These are phyloP conservation scores for Trichomycterus rosablanca DNA, from an alignment of 2,113 vertebrate species.

Conservation along the genomic window DNA sequence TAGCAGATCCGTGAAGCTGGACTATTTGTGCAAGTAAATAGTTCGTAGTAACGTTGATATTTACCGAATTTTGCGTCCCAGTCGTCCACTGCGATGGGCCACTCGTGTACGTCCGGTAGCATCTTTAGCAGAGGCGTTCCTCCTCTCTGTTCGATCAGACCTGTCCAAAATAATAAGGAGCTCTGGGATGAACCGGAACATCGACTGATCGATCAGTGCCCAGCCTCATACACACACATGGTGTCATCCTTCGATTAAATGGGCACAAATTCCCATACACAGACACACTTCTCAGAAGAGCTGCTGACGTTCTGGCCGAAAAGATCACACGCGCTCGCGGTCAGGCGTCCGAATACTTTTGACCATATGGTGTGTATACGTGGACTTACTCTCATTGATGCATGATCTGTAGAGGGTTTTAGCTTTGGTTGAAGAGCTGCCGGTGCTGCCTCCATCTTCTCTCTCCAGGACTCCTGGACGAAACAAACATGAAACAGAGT, in stretches of 20 bases:
- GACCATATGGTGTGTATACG: too few relatives aligned
- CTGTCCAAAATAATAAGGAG: slow-evolving; percentile 56
- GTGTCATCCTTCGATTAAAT: too few relatives aligned
- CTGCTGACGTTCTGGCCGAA: too few relatives aligned
- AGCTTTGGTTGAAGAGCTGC: slow-evolving; percentile 80
- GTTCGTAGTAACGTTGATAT: background rate
- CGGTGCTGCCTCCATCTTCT: slow-evolving; percentile 55
- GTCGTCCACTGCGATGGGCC: slow-evolving; percentile 80
- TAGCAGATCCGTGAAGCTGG: background rate
- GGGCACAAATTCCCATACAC: too few relatives aligned
- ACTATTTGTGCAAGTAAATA: background rate
- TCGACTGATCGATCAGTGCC: too few relatives aligned
- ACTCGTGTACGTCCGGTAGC: slow-evolving; percentile 76
- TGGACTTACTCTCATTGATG: slow-evolving; percentile 87
- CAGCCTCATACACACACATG: too few relatives aligned
- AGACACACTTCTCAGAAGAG: background rate
- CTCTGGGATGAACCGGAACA: too few relatives aligned
- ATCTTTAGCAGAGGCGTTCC: slow-evolving; percentile 76
- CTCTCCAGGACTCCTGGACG: slow-evolving; percentile 79
- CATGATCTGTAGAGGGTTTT: slow-evolving; percentile 90
- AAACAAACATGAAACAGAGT: slow-evolving; percentile 45
- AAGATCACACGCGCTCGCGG: too few relatives aligned
- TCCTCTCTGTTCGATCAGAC: slow-evolving; percentile 77
- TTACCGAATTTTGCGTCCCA: slow-evolving; percentile 80
- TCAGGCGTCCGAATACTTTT: too few relatives aligned